phyloP scores from a whole-genome alignment of 2,888 invertebrate genomes.

The Chrysolina haemoptera region DNA sequence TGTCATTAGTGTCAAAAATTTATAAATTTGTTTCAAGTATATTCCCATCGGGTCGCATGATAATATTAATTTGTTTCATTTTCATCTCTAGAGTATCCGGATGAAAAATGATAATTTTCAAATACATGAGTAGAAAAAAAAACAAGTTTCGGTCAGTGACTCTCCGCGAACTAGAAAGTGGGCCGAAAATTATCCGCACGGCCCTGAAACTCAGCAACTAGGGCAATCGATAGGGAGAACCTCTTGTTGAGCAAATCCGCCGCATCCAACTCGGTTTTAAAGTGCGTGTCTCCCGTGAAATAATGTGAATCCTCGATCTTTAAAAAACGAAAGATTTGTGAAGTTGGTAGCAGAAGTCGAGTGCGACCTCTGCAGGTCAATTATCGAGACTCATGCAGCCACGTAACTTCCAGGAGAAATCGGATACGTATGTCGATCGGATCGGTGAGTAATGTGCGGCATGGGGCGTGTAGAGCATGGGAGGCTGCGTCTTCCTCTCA shows the following conservation, averaged over 20 bases:
- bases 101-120: too few species aligned
- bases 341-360: conserved; percentile 28
- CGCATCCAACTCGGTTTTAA: conserved; percentile 60
- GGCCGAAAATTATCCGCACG: conserved; percentile 67
- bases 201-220: conserved; percentile 70
- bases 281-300: conserved; percentile 70
- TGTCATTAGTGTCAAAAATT: too few species aligned
- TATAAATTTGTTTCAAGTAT: too few species aligned
- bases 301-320: conserved; percentile 52
- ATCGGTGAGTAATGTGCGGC: conserved; percentile 61
- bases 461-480: background rate
- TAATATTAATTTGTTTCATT: too few species aligned
- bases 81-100: too few species aligned
- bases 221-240: conserved; percentile 76
- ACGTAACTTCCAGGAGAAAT: conserved; percentile 37
- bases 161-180: background rate
- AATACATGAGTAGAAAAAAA: too few species aligned
- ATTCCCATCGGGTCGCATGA: too few species aligned
- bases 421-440: conserved; percentile 64
- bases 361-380: conserved; percentile 54
- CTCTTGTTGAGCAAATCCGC: conserved; percentile 64
- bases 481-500: background rate
- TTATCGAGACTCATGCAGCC: conserved; percentile 46
- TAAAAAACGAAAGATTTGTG: conserved; percentile 36
- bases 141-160: background rate